Evolutionary conservation across 2,113 vertebrate species (phyloP).

Genomic region (Datnioides undecimradiatus): DNA sequence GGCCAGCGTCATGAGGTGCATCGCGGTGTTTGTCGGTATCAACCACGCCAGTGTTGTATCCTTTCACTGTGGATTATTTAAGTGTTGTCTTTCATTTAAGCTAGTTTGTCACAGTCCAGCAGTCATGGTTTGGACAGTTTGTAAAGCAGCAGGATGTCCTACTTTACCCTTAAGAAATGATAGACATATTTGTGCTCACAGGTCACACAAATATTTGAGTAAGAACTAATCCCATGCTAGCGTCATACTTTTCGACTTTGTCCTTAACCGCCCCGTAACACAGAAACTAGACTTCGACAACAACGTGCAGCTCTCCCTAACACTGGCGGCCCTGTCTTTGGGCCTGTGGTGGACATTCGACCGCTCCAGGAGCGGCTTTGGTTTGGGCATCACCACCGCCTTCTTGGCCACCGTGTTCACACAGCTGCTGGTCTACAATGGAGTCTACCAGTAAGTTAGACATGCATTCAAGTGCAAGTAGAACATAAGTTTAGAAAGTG

Average conservation of each 20-base stretch:
- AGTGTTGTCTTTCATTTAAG: not conserved
- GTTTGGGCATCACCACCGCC: constrained; percentile 94
- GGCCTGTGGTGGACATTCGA: constrained; percentile 99
- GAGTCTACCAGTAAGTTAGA: constrained; percentile 95
- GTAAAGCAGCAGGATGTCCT: not conserved
- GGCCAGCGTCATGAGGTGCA: constrained; percentile 99
- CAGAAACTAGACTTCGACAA: constrained; percentile 99
- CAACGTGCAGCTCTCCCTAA: constrained; percentile 96
- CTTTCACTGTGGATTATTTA: constrained; percentile 66
- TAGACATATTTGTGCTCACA: not conserved
- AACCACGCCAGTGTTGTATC: constrained; percentile 99
- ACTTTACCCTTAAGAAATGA: not conserved
- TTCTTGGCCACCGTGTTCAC: constrained; percentile 93
- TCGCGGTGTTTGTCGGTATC: constrained; percentile 98
- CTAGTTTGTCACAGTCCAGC: not conserved
- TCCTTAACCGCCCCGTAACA: constrained; percentile 55
- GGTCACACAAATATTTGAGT: constrained; percentile 56
- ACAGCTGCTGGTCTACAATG: constrained; percentile 95
- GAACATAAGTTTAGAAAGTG: not conserved
- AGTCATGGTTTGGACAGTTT: not conserved
- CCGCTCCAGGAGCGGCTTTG: constrained; percentile 95
- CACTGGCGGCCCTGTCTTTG: constrained; percentile 93
- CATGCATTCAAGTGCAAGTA: not conserved
- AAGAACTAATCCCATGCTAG: not conserved
- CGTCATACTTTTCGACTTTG: constrained; percentile 27